These are phyloP conservation scores for Drusus annulatus DNA, from an alignment of 1,140 invertebrate species.

Conservation along the genomic window DNA sequence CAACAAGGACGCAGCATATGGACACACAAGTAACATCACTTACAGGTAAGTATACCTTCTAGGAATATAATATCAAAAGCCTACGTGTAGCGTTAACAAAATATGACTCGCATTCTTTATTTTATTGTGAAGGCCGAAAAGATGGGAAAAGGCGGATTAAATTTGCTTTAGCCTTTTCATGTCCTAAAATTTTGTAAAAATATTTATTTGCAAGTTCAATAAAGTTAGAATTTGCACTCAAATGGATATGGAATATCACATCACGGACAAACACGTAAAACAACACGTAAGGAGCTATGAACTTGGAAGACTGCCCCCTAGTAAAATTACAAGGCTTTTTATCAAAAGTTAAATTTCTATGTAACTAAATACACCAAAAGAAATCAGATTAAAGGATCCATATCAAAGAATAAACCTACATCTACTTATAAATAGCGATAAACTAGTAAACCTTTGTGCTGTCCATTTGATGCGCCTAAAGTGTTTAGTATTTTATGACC, in stretches of 20 bases:
- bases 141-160: slow-evolving; percentile 31
- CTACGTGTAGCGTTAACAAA: slow-evolving; percentile 38
- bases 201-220: slow-evolving; percentile 37
- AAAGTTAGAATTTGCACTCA: slow-evolving; percentile 28
- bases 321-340: slow-evolving; percentile 53
- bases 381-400: slow-evolving; percentile 49
- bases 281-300: slow-evolving; percentile 60
- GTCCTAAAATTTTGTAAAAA: slow-evolving; percentile 29
- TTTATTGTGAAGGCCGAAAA: slow-evolving; percentile 27
- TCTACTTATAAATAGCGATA: slow-evolving; percentile 49
- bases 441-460: slow-evolving; percentile 57
- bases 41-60: slow-evolving; percentile 42
- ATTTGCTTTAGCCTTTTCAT: slow-evolving; percentile 19
- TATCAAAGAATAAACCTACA: slow-evolving; percentile 38
- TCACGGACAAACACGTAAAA: slow-evolving; percentile 44
- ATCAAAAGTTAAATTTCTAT: slow-evolving; percentile 50
- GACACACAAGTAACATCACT: slow-evolving; percentile 62
- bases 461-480: slow-evolving; percentile 59
- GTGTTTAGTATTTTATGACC: slow-evolving; percentile 44
- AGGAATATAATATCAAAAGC: slow-evolving; percentile 52
- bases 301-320: slow-evolving; percentile 59
- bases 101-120: slow-evolving; percentile 27
- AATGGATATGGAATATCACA: slow-evolving; percentile 48
- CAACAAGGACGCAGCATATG: slow-evolving; percentile 68
- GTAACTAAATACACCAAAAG: slow-evolving; percentile 57